Evolutionary conservation across 2,888 invertebrate genomes (phyloP).

Genomic region (Carabus problematicus): DNA sequence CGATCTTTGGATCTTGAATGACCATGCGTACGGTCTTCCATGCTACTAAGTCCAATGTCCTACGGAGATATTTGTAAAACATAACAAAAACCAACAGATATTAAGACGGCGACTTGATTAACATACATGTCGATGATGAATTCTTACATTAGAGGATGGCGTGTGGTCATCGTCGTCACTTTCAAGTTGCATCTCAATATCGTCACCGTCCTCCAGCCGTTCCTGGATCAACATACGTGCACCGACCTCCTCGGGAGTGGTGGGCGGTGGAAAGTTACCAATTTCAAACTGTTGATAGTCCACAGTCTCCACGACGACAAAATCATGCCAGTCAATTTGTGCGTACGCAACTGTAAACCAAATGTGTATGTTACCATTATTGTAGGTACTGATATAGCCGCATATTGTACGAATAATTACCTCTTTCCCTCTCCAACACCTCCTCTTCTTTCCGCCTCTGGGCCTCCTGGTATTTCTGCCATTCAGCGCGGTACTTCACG

Average conservation of each 20-base stretch:
- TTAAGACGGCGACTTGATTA: neutral
- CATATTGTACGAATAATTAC: constrained; percentile 53
- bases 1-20: constrained; percentile 60
- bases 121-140: neutral
- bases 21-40: constrained; percentile 69
- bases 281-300: constrained; percentile 97
- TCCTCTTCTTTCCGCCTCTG: constrained; percentile 94
- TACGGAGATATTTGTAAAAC: constrained; percentile 39
- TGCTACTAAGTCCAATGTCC: constrained; percentile 67
- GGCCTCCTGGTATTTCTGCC: constrained; percentile 94
- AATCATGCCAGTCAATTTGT: constrained; percentile 99
- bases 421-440: constrained; percentile 90
- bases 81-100: constrained; percentile 23
- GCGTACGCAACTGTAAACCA: constrained; percentile 80
- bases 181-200: constrained; percentile 90
- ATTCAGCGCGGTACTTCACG: constrained; percentile 93
- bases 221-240: constrained; percentile 91
- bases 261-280: constrained; percentile 96
- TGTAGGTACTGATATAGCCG: neutral
- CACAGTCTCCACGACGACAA: constrained; percentile 99
- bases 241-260: constrained; percentile 96
- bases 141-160: constrained; percentile 46
- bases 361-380: neutral
- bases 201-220: constrained; percentile 79
- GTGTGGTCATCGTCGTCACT: constrained; percentile 72